A percentile compares a stretch with the other conserved stretches of the same genome.
Conservation (phyloP, 1,140 invertebrate species). For the Colletes latitarsis region DNA sequence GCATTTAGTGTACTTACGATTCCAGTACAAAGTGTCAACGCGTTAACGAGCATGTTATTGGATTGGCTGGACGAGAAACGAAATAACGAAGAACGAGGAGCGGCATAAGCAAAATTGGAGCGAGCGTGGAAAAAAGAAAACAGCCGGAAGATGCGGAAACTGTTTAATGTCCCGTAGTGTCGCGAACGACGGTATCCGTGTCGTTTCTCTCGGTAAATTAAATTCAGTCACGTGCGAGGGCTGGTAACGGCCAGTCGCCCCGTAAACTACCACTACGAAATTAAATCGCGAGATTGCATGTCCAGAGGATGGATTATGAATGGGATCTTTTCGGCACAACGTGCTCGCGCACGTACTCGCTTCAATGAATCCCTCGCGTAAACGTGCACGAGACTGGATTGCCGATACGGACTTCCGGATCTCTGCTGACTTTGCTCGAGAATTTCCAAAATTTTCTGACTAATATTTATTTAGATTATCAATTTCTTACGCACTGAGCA, state of each 20-base stretch:
- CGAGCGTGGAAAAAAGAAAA: background rate
- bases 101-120: background rate
- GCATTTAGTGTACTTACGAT: no score
- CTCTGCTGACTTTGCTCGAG: no score
- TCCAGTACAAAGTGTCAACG: no score
- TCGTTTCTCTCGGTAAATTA: constrained; percentile 47
- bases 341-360: background rate
- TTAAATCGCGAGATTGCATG: constrained; percentile 48
- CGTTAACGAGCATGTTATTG: no score
- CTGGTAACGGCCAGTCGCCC: background rate
- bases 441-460: no score
- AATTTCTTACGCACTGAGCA: no score
- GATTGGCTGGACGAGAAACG: no score
- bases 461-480: no score
- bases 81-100: no score
- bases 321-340: constrained; percentile 20
- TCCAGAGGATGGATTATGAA: constrained; percentile 39
- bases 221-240: constrained; percentile 53
- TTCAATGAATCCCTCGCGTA: background rate
- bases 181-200: constrained; percentile 3
- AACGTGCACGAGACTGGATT: background rate
- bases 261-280: constrained; percentile 46
- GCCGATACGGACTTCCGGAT: background rate
- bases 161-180: constrained; percentile 22
- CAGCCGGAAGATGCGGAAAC: constrained; percentile 26